These are phyloP conservation scores for Lagorchestes hirsutus DNA, from an alignment of 2,797 vertebrate genomes.

Conservation along the genomic window DNA sequence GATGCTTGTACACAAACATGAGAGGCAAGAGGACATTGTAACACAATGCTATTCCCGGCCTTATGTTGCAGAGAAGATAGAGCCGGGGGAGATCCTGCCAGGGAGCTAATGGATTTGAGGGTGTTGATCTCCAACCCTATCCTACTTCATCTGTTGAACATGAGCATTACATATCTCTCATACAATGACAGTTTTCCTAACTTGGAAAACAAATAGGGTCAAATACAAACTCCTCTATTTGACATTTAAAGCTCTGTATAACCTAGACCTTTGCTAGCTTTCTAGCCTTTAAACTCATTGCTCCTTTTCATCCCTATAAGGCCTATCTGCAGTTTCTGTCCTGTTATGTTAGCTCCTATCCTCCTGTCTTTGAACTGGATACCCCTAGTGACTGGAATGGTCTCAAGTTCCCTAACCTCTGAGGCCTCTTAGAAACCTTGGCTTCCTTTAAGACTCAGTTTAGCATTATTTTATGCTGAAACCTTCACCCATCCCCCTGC, in stretches of 20 bases:
- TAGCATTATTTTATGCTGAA: not conserved
- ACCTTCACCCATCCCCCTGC: not conserved
- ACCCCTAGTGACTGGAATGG: not conserved
- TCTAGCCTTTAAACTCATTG: not conserved
- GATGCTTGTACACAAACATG: constrained; percentile 24
- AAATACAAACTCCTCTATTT: not conserved
- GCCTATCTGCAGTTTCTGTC: not conserved
- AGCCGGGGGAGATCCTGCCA: not conserved
- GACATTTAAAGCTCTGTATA: not conserved
- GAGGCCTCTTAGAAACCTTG: not conserved
- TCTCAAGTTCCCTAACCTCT: not conserved
- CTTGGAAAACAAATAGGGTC: not conserved
- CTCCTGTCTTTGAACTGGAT: not conserved
- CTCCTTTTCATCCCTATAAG: not conserved
- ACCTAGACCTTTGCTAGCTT: not conserved
- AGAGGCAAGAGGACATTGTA: not conserved
- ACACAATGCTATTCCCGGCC: not conserved
- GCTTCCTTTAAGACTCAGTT: not conserved
- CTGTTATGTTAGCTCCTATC: not conserved
- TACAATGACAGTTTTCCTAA: not conserved
- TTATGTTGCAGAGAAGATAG: not conserved
- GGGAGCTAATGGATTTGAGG: constrained; percentile 2
- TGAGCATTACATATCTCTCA: not conserved
- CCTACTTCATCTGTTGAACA: not conserved
- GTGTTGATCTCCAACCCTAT: constrained; percentile 19